phyloP scores from a whole-genome alignment of 2,113 vertebrate genomes.

The Panurus biarmicus region DNA sequence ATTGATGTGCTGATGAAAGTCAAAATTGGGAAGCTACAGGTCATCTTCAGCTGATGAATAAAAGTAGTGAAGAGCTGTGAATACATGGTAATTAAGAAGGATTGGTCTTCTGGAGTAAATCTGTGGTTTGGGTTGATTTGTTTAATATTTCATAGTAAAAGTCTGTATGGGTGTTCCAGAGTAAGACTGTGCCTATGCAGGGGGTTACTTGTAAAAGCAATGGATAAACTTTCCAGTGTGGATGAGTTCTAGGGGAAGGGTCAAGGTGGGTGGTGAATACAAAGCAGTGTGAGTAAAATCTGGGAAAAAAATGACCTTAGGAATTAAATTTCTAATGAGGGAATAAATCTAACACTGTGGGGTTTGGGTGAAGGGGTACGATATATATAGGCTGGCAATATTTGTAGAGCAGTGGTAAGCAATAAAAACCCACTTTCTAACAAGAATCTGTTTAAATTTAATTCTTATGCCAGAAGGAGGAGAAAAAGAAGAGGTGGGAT shows the following conservation, averaged over 20 bases:
- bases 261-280: background rate
- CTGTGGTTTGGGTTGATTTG: background rate
- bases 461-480: background rate
- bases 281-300: background rate
- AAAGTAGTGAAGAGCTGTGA: background rate
- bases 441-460: background rate
- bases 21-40: background rate
- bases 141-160: background rate
- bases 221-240: background rate
- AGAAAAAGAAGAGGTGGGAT: background rate
- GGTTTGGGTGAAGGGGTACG: background rate
- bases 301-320: background rate
- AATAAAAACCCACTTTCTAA: background rate
- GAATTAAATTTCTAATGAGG: background rate
- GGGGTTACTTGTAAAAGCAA: background rate
- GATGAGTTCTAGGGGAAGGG: background rate
- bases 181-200: background rate
- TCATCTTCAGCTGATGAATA: background rate
- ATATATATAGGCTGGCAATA: background rate
- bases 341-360: background rate
- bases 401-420: background rate
- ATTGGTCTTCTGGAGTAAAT: background rate
- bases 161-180: background rate
- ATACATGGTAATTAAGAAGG: background rate
- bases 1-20: background rate